phyloP scores from a whole-genome alignment of 1,140 invertebrate genomes.

The Brachionus rotundiformis region DNA sequence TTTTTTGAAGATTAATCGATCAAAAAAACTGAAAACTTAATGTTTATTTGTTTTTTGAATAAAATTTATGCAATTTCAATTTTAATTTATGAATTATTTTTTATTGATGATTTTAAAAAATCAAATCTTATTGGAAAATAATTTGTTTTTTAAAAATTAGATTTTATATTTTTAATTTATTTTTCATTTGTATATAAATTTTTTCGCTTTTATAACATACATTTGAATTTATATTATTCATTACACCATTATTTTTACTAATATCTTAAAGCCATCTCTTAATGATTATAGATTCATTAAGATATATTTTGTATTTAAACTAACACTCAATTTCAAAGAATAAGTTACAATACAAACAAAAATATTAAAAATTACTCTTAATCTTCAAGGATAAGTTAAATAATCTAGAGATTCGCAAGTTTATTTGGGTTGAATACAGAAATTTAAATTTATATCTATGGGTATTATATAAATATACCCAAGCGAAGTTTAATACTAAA shows the following conservation, averaged over 20 bases:
- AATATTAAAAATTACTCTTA: not conserved
- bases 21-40: not conserved
- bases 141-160: too few relatives aligned
- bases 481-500: not conserved
- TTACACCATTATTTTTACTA: not conserved
- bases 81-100: too few relatives aligned
- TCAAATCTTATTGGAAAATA: too few relatives aligned
- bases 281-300: not conserved
- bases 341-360: not conserved
- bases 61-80: not conserved
- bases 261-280: not conserved
- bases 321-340: not conserved
- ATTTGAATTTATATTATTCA: too few relatives aligned
- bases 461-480: not conserved
- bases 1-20: not conserved
- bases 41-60: not conserved
- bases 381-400: conserved; percentile 41
- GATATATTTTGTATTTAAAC: not conserved
- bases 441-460: not conserved
- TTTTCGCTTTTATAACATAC: too few relatives aligned
- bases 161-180: too few relatives aligned
- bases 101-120: too few relatives aligned
- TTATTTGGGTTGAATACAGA: not conserved
- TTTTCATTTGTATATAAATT: too few relatives aligned
- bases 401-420: not conserved